These are phyloP conservation scores for Parauchenoglanis punctatus DNA, from an alignment of 2,797 vertebrate genomes.

Conservation along the genomic window DNA sequence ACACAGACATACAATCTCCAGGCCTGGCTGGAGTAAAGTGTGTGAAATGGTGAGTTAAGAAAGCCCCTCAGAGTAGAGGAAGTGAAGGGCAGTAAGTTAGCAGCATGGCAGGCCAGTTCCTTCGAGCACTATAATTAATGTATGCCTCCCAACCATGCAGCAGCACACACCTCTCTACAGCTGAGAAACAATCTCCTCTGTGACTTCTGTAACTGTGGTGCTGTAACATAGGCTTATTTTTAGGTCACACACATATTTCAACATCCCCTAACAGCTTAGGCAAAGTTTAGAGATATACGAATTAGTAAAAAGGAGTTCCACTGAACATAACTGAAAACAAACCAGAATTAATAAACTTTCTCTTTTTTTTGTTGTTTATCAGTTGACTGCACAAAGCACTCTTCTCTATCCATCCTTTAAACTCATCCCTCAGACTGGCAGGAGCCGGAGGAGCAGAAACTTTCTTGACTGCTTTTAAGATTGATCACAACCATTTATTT, in stretches of 20 bases:
- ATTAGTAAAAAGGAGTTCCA: neutral
- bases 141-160: constrained; percentile 69
- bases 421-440: constrained; percentile 71
- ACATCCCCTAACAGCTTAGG: constrained; percentile 27
- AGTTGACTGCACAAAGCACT: constrained; percentile 58
- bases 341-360: neutral
- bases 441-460: constrained; percentile 73
- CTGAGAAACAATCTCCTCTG: constrained; percentile 54
- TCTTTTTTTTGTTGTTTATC: constrained; percentile 26
- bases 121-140: constrained; percentile 73
- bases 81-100: constrained; percentile 68
- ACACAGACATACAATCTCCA: constrained; percentile 67
- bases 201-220: constrained; percentile 47
- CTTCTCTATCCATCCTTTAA: constrained; percentile 7
- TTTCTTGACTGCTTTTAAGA: constrained; percentile 73
- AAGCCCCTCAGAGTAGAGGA: constrained; percentile 60
- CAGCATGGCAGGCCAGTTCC: constrained; percentile 66
- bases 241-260: constrained; percentile 49
- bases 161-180: constrained; percentile 62
- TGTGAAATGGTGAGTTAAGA: constrained; percentile 74
- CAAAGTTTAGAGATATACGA: constrained; percentile 23
- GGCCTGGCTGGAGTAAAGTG: constrained; percentile 73
- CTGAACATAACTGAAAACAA: constrained; percentile 24
- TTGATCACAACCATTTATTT: constrained; percentile 79
- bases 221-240: constrained; percentile 55